Base-by-base conservation (phyloP, 2,888 invertebrate genomes). In the Bembecia ichneumoniformis region DNA sequence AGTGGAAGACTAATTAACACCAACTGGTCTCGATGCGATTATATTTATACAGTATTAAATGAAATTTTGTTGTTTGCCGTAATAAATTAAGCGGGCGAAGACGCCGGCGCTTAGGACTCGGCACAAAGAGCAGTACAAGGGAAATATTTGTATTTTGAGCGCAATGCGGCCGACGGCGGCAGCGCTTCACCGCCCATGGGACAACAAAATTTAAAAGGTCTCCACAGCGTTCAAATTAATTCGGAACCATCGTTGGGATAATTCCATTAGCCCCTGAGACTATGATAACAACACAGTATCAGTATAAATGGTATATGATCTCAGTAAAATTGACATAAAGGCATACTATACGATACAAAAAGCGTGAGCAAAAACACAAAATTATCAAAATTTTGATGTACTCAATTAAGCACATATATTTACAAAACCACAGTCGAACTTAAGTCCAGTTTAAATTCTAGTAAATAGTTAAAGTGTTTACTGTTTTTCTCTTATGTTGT, bases 161-260 rank as follows among this genome's bases (percentile, higher is more conserved):
- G 43, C 9, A 28, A 28, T 28, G 28, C 28, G 28, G 28, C 28
- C 28, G 28, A 28, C 28, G 28, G 28, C 28, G 28, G 28, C 28
- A 35, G 43, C 47, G 48, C 48, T 43, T 49, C 51, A 47, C 35
- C n/a, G 49, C 46, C 53, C 50, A 20, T 16, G 49, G 51, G 49
- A 48, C 51, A 60, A 58, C 64, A 59, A 64, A 68, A 71, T 74
- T 65, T 68, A 73, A 75, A 77, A 72, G 69, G 71, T 64, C 65
- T 65, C 44, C 44, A 16, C 44, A 40, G 59, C 66, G 66, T 66
- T 63, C 60, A 62, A 72, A 77, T 79, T 80, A 79, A 76, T 78
- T 77, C 67, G 65, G 63, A 63, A 67, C 66, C 66, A 73, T 72
- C 68, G 69, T 71, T 59, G 65, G 70, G 71, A 77, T 78, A 77